A percentile compares a stretch with the other conserved stretches of the same genome.
phyloP scores from a whole-genome alignment of 2,113 vertebrate genomes.

The Suricata suricatta region DNA sequence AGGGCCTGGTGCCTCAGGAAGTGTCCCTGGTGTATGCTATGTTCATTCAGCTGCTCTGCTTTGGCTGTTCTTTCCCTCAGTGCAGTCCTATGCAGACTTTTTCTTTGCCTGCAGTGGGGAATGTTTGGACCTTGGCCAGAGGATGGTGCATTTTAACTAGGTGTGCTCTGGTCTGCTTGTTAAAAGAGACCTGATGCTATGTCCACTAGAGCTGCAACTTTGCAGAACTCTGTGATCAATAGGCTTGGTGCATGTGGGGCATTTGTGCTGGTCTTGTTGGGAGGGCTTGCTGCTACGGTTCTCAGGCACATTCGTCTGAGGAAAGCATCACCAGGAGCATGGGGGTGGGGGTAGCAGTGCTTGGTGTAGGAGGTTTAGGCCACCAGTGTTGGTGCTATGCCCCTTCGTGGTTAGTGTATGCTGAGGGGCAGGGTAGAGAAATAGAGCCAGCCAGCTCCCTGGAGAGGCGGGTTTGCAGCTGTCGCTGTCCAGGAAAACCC shows the following conservation, averaged over 20 bases:
- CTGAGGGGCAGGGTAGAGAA: neutral
- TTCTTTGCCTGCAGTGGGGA: neutral
- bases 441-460: neutral
- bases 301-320: neutral
- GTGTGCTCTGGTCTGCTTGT: neutral
- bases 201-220: neutral
- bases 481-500: neutral
- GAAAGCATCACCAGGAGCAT: neutral
- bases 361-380: neutral
- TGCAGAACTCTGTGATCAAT: neutral
- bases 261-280: neutral
- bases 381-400: neutral
- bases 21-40: neutral
- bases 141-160: neutral
- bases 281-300: neutral
- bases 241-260: neutral
- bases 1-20: neutral
- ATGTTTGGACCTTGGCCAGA: neutral
- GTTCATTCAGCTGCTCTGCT: neutral
- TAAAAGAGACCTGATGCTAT: neutral
- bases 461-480: neutral
- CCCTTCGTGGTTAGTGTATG: neutral
- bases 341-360: neutral
- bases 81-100: neutral
- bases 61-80: neutral